A percentile compares a stretch with the other conserved stretches of the same genome.
Conservation (phyloP, 2,113 vertebrate species). For the Notothenia coriiceps region DNA sequence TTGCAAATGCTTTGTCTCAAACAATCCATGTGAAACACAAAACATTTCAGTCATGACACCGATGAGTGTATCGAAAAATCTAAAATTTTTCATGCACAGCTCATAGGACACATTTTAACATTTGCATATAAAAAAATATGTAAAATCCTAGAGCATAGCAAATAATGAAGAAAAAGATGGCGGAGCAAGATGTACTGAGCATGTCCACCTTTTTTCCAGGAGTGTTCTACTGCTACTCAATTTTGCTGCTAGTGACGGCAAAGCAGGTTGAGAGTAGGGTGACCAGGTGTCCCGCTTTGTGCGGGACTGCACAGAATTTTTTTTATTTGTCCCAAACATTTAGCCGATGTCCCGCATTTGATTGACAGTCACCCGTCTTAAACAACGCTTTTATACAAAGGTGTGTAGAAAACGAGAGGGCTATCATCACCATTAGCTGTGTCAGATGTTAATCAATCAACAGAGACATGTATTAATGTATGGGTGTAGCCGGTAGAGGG, state of each 20-base stretch:
- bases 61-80: background rate
- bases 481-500: too few species aligned
- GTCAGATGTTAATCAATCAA: too few species aligned
- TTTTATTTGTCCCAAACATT: too few species aligned
- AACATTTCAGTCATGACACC: background rate
- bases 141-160: background rate
- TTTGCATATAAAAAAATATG: background rate
- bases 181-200: conserved; percentile 7
- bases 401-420: too few species aligned
- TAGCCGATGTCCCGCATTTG: too few species aligned
- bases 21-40: conserved; percentile 31
- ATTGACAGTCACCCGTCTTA: too few species aligned
- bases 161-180: conserved; percentile 1
- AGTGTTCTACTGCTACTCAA: conserved; percentile 13
- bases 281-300: too few species aligned
- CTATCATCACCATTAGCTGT: too few species aligned
- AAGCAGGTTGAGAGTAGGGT: background rate
- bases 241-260: conserved; percentile 1
- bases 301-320: too few species aligned
- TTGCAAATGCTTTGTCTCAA: conserved; percentile 23
- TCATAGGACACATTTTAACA: background rate
- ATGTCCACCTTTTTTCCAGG: background rate
- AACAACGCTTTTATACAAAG: too few species aligned
- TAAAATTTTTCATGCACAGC: conserved; percentile 7
- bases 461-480: too few species aligned